A percentile compares a stretch with the other conserved stretches of the same genome.
Evolutionary conservation across 2,888 invertebrate species (phyloP).

Genomic region (Melolontha melolontha): DNA sequence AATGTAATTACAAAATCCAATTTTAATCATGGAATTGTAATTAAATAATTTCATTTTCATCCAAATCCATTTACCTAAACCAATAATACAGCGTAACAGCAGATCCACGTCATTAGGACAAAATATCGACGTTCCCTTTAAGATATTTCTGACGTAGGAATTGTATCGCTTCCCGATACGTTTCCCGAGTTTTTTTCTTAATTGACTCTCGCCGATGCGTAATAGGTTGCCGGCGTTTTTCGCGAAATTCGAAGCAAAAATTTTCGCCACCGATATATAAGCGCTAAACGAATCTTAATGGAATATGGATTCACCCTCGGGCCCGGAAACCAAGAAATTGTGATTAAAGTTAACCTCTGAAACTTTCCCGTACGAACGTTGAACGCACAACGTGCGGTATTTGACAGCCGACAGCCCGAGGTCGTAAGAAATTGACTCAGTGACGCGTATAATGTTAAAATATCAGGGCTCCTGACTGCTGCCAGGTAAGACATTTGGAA

Average conservation of each 20-base stretch:
- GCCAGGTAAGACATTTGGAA: slow-evolving; percentile 8
- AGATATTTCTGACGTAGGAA: no score
- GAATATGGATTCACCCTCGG: slow-evolving; percentile 45
- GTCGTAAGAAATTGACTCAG: slow-evolving; percentile 59
- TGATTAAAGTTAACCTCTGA: slow-evolving; percentile 52
- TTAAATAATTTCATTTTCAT: no score
- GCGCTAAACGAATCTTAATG: slow-evolving; percentile 43
- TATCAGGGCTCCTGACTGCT: slow-evolving; percentile 39
- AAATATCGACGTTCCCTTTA: no score
- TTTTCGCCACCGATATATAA: slow-evolving; percentile 32
- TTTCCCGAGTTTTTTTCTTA: slow-evolving; percentile 19
- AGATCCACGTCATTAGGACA: no score
- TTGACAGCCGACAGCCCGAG: slow-evolving; percentile 56
- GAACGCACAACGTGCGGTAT: slow-evolving; percentile 50
- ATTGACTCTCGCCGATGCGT: slow-evolving; percentile 29
- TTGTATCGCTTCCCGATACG: neutral
- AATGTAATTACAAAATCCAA: no score
- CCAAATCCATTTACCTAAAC: no score
- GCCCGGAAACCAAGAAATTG: slow-evolving; percentile 50
- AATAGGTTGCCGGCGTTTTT: neutral
- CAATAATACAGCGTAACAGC: no score
- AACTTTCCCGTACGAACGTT: slow-evolving; percentile 37
- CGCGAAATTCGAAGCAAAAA: slow-evolving; percentile 11
- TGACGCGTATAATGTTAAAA: slow-evolving; percentile 58
- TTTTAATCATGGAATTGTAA: no score